phyloP scores from a whole-genome alignment of 2,797 vertebrate species.

The Danio kyathit region DNA sequence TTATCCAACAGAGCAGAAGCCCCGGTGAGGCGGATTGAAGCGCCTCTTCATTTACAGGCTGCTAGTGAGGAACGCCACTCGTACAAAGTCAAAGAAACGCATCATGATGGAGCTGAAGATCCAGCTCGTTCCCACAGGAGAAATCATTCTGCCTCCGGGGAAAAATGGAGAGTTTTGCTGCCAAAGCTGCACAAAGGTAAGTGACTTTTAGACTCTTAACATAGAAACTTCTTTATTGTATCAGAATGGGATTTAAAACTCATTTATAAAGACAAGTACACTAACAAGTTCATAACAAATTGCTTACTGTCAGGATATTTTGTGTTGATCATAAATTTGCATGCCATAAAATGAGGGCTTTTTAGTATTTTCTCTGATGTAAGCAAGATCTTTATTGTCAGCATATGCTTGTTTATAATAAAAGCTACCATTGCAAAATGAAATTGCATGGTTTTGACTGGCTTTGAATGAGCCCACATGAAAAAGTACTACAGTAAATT shows the following conservation, averaged over 20 bases:
- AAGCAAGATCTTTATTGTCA: constrained; percentile 6
- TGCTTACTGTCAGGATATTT: not conserved
- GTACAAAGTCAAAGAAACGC: constrained; percentile 9
- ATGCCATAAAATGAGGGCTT: not conserved
- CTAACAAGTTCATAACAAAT: not conserved
- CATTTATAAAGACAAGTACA: not conserved
- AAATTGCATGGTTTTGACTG: not conserved
- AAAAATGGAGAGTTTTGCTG: constrained; percentile 82
- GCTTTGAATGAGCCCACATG: not conserved
- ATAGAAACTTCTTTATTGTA: not conserved
- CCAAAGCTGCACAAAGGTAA: constrained; percentile 78
- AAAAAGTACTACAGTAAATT: too few relatives aligned
- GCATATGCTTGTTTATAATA: not conserved
- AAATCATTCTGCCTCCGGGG: constrained; percentile 81
- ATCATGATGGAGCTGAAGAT: constrained; percentile 83
- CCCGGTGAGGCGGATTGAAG: constrained; percentile 13
- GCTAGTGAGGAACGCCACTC: constrained; percentile 1
- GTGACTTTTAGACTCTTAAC: constrained; percentile 36
- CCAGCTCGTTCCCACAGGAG: constrained; percentile 82
- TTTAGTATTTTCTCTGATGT: constrained; percentile 4
- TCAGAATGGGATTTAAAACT: not conserved
- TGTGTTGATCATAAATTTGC: constrained; percentile 1
- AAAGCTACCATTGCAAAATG: constrained; percentile 3
- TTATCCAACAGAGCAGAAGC: constrained; percentile 28
- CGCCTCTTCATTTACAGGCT: constrained; percentile 20